phyloP scores from a whole-genome alignment of 2,797 vertebrate species.

The Crocidura indochinensis region DNA sequence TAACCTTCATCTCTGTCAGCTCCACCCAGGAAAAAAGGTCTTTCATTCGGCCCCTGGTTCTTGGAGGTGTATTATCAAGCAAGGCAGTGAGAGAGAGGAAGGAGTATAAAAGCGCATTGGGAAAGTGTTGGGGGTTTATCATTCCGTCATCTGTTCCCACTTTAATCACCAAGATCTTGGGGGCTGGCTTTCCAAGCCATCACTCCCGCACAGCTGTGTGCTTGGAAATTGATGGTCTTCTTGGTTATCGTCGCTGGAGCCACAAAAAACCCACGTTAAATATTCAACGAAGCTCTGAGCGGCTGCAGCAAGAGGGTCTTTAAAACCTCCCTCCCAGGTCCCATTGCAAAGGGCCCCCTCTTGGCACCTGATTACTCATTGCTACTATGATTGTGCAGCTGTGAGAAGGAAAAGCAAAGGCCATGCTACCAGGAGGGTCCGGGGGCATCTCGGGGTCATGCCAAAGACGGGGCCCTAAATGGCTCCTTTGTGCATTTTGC shows the following conservation, averaged over 20 bases:
- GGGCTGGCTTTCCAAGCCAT: slow-evolving; percentile 64
- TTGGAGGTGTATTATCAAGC: slow-evolving; percentile 27
- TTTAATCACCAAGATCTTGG: slow-evolving; percentile 67
- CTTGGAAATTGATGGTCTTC: slow-evolving; percentile 66
- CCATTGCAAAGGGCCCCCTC: not conserved
- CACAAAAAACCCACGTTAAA: slow-evolving; percentile 51
- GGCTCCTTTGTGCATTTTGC: no score
- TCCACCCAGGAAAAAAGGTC: not conserved
- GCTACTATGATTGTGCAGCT: slow-evolving; percentile 88
- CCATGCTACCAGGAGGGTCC: slow-evolving; percentile 91
- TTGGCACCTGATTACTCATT: not conserved
- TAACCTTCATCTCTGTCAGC: no score
- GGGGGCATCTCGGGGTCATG: slow-evolving; percentile 85
- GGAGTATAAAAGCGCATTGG: slow-evolving; percentile 58
- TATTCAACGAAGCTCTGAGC: slow-evolving; percentile 52
- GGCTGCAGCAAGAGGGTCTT: not conserved
- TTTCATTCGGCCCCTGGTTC: not conserved
- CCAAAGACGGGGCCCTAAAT: not conserved
- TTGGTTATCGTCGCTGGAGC: slow-evolving; percentile 36
- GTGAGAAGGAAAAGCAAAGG: slow-evolving; percentile 96
- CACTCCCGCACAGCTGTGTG: slow-evolving; percentile 54
- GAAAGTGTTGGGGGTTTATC: slow-evolving; percentile 67
- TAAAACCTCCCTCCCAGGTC: slow-evolving; percentile 8
- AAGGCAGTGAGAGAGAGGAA: not conserved
- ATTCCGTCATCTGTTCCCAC: slow-evolving; percentile 71